These are phyloP conservation scores for Arenaria interpres DNA, from an alignment of 2,113 vertebrate species.

Conservation along the genomic window DNA sequence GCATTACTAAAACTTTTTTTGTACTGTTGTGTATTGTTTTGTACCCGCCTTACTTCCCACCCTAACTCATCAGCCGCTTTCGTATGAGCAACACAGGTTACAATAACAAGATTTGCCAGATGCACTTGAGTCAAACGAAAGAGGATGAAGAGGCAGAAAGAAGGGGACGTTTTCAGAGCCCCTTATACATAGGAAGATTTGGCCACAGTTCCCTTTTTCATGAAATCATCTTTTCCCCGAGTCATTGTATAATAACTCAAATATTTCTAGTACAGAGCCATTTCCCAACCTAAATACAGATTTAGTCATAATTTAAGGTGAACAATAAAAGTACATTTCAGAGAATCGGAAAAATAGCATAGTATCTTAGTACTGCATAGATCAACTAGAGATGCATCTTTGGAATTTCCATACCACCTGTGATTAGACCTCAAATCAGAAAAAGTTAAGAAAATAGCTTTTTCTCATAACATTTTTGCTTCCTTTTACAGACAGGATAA, in stretches of 20 bases:
- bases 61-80: not conserved
- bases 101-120: not conserved
- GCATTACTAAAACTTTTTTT: not conserved
- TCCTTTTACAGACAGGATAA: not conserved
- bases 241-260: not conserved
- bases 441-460: not conserved
- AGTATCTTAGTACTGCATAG: not conserved
- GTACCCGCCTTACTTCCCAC: not conserved
- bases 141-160: not conserved
- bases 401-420: not conserved
- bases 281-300: not conserved
- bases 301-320: not conserved
- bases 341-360: not conserved
- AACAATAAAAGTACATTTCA: not conserved
- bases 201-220: not conserved
- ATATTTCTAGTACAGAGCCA: not conserved
- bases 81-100: not conserved
- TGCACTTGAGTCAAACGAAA: fast-evolving
- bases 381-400: not conserved
- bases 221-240: not conserved
- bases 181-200: not conserved
- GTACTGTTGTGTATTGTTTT: too few species aligned
- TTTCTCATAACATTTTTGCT: not conserved
- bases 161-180: not conserved
- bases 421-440: not conserved